Conservation (phyloP, 1,140 invertebrate genomes). For the Microplitis demolitor region DNA sequence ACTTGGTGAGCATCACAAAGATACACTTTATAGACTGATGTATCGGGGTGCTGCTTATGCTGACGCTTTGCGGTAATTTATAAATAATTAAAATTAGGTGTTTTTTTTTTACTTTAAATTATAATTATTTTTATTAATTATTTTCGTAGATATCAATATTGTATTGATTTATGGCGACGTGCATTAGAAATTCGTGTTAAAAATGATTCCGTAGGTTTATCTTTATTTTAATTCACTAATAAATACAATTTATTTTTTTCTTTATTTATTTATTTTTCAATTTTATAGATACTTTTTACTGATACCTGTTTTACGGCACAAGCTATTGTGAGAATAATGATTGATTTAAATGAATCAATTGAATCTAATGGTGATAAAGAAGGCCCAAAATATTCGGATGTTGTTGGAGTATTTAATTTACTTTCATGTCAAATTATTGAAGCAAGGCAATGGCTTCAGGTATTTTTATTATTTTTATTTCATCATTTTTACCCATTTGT, state of each 20-base stretch:
- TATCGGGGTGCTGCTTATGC: constrained; percentile 84
- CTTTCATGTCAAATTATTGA: constrained; percentile 67
- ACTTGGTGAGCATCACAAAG: constrained; percentile 80
- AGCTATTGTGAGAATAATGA: constrained; percentile 76
- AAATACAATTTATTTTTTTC: constrained; percentile 6
- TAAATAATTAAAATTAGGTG: not conserved
- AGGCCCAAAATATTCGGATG: constrained; percentile 73
- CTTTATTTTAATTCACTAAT: no score
- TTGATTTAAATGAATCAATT: constrained; percentile 75
- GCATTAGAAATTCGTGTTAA: constrained; percentile 78
- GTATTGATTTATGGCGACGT: constrained; percentile 84
- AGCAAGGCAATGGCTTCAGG: constrained; percentile 67
- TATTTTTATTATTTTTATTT: constrained; percentile 22
- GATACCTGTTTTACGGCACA: constrained; percentile 85
- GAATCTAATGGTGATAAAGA: constrained; percentile 59
- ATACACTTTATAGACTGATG: constrained; percentile 80
- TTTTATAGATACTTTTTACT: constrained; percentile 62
- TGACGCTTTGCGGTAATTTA: constrained; percentile 68
- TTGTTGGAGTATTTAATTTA: constrained; percentile 72
- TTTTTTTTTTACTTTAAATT: not conserved
- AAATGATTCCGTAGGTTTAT: constrained; percentile 70
- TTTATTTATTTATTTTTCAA: constrained; percentile 19
- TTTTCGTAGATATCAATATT: constrained; percentile 72
- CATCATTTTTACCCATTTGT: not conserved
- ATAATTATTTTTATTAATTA: not conserved